Percentiles rank a stretch among this genome's conserved stretches.
Conservation (phyloP, 2,113 vertebrate genomes). For the human region GRCh38 chr21:38655501-38656000, state of each 20-base stretch:
- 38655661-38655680: background rate
- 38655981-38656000: background rate
- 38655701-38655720: background rate
- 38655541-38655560: rapidly evolving
- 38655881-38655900: background rate
- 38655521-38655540: background rate
- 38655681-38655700: background rate
- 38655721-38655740: background rate
- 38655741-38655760: background rate
- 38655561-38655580: background rate
- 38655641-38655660: rapidly evolving
- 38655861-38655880: background rate
- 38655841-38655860: background rate
- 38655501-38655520: background rate
- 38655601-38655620: background rate
- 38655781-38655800: background rate
- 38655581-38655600: rapidly evolving
- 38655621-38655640: background rate
- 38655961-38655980: background rate
- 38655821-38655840: background rate
- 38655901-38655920: background rate
- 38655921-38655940: background rate
- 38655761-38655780: background rate
- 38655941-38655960: background rate
- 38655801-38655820: background rate